Conservation (phyloP, 2,888 invertebrate genomes). For the Nephrotoma guestfalica region DNA sequence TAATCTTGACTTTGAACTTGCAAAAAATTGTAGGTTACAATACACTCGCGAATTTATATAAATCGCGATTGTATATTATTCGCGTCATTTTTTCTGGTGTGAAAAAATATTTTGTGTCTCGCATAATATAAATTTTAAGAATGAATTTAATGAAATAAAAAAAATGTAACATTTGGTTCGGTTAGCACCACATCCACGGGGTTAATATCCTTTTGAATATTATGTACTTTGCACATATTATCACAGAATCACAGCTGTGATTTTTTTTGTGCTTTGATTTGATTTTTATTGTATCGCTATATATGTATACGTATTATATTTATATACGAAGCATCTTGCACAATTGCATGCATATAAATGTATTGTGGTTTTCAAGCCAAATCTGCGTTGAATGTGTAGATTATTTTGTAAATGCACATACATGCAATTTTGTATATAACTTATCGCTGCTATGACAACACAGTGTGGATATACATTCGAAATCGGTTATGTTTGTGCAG, state of each 20-base stretch:
- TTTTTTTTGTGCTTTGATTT: neutral
- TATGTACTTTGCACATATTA: neutral
- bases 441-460: neutral
- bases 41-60: neutral
- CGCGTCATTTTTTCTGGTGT: neutral
- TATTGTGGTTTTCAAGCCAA: neutral
- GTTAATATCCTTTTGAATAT: neutral
- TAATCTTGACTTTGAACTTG: conserved; percentile 4
- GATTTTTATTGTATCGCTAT: no score
- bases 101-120: neutral
- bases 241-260: neutral
- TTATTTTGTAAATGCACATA: neutral
- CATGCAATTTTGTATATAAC: neutral
- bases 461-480: neutral
- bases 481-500: neutral
- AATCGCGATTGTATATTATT: neutral
- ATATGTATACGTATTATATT: neutral
- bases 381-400: neutral
- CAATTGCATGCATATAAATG: neutral
- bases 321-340: neutral
- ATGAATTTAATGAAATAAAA: neutral
- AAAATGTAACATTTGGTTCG: neutral
- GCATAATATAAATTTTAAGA: neutral
- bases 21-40: neutral
- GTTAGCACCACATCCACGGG: neutral